Evolutionary conservation across 2,113 vertebrate genomes (phyloP).

Genomic region (Lagopus muta): DNA sequence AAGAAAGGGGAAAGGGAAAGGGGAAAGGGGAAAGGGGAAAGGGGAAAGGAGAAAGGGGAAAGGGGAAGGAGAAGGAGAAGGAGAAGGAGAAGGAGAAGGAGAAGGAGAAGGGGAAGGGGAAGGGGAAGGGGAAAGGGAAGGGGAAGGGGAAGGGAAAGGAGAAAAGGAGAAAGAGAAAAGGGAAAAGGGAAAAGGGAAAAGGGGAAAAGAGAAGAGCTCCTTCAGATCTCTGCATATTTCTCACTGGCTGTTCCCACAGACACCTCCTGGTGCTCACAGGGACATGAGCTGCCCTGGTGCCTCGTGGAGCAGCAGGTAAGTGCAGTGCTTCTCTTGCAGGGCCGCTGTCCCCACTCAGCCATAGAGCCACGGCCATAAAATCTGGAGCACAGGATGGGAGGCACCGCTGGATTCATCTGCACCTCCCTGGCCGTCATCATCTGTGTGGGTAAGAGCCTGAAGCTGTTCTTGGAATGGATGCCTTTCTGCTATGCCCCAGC

Average conservation of each 20-base stretch:
- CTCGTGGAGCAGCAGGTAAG: background rate
- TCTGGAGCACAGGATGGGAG: conserved; percentile 40
- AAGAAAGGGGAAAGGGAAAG: no score
- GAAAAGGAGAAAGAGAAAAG: background rate
- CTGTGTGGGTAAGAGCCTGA: conserved; percentile 72
- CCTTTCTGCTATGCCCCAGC: background rate
- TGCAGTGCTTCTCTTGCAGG: background rate
- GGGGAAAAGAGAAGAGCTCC: background rate
- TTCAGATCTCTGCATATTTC: background rate
- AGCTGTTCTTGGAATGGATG: background rate
- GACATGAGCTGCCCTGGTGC: background rate
- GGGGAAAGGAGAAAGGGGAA: no score
- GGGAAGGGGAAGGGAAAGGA: no score
- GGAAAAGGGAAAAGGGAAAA: background rate
- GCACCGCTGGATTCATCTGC: background rate
- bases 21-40: no score
- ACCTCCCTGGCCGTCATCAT: background rate
- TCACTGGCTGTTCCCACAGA: background rate
- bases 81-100: rapidly evolving
- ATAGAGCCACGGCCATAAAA: background rate
- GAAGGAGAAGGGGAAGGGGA: no score
- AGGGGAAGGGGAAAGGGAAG: no score
- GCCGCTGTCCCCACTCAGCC: background rate
- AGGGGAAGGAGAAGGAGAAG: rapidly evolving
- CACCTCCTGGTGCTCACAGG: background rate